Percentiles rank a stretch among this genome's conserved stretches.
These are phyloP conservation scores for Tyrophagus putrescentiae DNA, from an alignment of 1,140 invertebrate genomes.

Conservation along the genomic window DNA sequence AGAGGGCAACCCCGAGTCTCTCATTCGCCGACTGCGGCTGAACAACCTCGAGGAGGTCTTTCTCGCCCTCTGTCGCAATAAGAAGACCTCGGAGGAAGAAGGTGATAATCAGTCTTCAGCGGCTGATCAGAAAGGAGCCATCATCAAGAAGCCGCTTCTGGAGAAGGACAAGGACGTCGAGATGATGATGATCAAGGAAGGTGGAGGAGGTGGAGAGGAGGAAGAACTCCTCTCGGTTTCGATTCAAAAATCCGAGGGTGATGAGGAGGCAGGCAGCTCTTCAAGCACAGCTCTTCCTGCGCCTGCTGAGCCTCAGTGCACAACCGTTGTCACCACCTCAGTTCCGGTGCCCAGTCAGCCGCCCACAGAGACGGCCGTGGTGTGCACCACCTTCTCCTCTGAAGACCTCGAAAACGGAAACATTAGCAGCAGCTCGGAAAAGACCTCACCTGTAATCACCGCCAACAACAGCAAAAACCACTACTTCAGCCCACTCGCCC, in stretches of 20 bases:
- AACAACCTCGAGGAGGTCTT: slow-evolving; percentile 57
- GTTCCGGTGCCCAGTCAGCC: neutral
- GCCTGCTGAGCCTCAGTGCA: neutral
- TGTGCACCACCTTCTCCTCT: neutral
- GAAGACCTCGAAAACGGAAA: slow-evolving; percentile 2
- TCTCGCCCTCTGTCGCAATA: slow-evolving; percentile 64
- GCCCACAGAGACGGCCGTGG: neutral
- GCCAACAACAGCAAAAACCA: neutral
- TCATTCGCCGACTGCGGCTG: slow-evolving; percentile 28
- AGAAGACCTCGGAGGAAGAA: slow-evolving; percentile 21
- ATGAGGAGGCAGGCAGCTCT: neutral
- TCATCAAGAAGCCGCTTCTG: neutral
- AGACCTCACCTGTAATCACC: neutral
- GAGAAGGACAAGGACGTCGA: neutral
- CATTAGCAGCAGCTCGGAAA: neutral
- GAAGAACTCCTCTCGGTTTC: neutral
- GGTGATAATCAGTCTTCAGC: neutral
- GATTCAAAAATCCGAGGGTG: neutral
- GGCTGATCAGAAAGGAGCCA: neutral
- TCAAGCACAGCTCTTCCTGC: no score
- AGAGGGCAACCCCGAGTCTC: slow-evolving; percentile 31
- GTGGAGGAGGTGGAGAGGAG: neutral
- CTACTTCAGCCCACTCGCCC: neutral
- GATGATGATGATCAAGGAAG: neutral
- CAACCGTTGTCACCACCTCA: neutral